Conservation (phyloP, 1,140 invertebrate genomes). For the Coboldia fuscipes region DNA sequence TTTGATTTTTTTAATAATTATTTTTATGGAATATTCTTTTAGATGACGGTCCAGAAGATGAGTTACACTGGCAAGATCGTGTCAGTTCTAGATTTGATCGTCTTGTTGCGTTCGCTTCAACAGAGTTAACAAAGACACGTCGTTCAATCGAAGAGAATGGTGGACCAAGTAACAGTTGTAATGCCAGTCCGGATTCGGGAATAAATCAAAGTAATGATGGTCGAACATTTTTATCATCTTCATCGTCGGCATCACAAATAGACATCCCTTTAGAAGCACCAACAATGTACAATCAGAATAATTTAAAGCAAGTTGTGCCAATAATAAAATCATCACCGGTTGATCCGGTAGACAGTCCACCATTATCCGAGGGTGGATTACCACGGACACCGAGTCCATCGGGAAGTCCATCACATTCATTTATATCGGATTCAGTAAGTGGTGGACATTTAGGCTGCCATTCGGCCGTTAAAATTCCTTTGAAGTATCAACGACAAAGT, state of each 20-base stretch:
- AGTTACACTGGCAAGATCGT: conserved; percentile 56
- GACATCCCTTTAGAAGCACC: conserved; percentile 11
- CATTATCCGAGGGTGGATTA: conserved; percentile 28
- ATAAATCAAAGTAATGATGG: conserved; percentile 37
- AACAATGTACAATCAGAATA: conserved; percentile 8
- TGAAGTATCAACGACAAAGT: conserved; percentile 38
- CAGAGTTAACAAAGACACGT: conserved; percentile 51
- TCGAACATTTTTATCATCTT: conserved; percentile 26
- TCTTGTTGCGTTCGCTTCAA: conserved; percentile 64
- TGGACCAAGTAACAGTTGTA: conserved; percentile 27
- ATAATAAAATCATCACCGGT: conserved; percentile 13
- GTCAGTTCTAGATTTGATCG: conserved; percentile 66
- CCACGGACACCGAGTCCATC: conserved; percentile 45
- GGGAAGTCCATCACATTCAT: conserved; percentile 23
- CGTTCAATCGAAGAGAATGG: conserved; percentile 43
- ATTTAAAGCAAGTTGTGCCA: conserved; percentile 17
- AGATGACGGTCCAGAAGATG: conserved; percentile 26
- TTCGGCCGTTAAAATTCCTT: conserved; percentile 17
- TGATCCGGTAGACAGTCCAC: conserved; percentile 23
- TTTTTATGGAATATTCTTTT: too few relatives aligned
- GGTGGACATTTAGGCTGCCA: conserved; percentile 16
- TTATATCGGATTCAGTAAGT: conserved; percentile 20
- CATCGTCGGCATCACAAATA: conserved; percentile 18
- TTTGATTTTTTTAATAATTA: too few relatives aligned
- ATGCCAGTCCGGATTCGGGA: conserved; percentile 50